Percentiles rank a stretch among this genome's conserved stretches.
Evolutionary conservation across 1,140 invertebrate species (phyloP).

Genomic region (Pseudomyrmex sp.): DNA sequence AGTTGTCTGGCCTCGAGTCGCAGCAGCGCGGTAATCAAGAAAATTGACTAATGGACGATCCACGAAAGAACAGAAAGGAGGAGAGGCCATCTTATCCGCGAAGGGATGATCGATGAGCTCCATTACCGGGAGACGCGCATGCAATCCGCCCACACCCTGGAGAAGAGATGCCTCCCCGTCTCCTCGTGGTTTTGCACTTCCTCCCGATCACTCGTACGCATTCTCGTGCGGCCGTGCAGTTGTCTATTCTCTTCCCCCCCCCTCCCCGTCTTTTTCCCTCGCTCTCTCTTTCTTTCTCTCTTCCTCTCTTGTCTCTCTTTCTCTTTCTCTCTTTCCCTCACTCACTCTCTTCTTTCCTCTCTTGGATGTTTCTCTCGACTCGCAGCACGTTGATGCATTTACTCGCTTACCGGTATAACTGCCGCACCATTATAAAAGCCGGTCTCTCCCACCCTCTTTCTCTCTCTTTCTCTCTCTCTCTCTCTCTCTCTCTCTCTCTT

Average conservation of each 20-base stretch:
- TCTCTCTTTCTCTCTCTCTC: neutral
- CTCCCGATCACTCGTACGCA: constrained; percentile 24
- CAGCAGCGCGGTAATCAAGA: constrained; percentile 60
- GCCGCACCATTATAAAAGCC: constrained; percentile 69
- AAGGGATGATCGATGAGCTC: constrained; percentile 79
- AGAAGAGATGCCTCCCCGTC: constrained; percentile 47
- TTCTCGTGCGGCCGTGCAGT: neutral
- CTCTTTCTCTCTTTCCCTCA: too few species aligned
- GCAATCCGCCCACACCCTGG: constrained; percentile 80
- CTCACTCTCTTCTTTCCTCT: constrained; percentile 42
- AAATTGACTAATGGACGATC: constrained; percentile 77
- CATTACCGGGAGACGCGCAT: constrained; percentile 78
- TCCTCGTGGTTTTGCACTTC: constrained; percentile 30
- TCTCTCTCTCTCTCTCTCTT: constrained; percentile 16
- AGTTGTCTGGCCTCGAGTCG: constrained; percentile 40
- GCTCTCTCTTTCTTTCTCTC: too few species aligned
- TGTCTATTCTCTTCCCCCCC: neutral
- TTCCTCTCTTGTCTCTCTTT: too few species aligned
- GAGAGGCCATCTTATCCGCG: constrained; percentile 71
- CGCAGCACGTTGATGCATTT: constrained; percentile 67
- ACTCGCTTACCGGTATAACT: constrained; percentile 71
- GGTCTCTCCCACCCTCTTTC: constrained; percentile 40
- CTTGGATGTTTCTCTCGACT: constrained; percentile 43
- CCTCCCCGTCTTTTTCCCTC: too few species aligned
- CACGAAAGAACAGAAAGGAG: constrained; percentile 67